A percentile compares a stretch with the other conserved stretches of the same genome.
These are phyloP conservation scores for Smutsia gigantea DNA, from an alignment of 2,797 vertebrate species.

Conservation along the genomic window DNA sequence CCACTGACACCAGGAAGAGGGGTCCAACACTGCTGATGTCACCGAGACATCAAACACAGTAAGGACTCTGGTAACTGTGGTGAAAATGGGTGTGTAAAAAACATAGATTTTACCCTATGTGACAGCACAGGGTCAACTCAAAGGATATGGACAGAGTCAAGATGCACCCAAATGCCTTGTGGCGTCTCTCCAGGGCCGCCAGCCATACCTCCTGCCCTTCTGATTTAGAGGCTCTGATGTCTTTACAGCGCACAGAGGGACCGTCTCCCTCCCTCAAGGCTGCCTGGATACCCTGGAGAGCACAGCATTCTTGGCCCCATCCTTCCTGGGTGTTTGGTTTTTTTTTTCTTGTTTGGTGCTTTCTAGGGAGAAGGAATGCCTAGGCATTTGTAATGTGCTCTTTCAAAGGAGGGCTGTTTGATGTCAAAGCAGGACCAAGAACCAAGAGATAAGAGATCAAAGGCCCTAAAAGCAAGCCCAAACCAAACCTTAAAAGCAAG, in stretches of 20 bases:
- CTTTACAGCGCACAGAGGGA: not conserved
- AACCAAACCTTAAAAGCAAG: not conserved
- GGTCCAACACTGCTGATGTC: not conserved
- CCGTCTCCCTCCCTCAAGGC: not conserved
- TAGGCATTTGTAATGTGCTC: not conserved
- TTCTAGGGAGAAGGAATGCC: not conserved
- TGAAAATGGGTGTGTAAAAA: not conserved
- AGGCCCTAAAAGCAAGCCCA: slow-evolving; percentile 11
- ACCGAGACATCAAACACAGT: not conserved
- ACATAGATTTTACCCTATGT: not conserved
- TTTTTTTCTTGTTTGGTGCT: not conserved
- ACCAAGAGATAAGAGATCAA: slow-evolving; percentile 17
- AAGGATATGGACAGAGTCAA: not conserved
- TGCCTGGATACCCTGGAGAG: not conserved
- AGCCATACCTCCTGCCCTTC: not conserved
- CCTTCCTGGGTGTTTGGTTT: not conserved
- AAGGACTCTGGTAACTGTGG: not conserved
- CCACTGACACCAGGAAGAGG: not conserved
- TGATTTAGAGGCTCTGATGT: not conserved
- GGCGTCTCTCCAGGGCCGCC: not conserved
- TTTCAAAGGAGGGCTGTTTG: slow-evolving; percentile 16
- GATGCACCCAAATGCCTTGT: not conserved
- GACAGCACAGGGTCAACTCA: not conserved
- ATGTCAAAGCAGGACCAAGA: not conserved
- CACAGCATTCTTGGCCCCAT: not conserved